phyloP scores from a whole-genome alignment of 1,140 invertebrate genomes.

The Druon quercuslanigerum region DNA sequence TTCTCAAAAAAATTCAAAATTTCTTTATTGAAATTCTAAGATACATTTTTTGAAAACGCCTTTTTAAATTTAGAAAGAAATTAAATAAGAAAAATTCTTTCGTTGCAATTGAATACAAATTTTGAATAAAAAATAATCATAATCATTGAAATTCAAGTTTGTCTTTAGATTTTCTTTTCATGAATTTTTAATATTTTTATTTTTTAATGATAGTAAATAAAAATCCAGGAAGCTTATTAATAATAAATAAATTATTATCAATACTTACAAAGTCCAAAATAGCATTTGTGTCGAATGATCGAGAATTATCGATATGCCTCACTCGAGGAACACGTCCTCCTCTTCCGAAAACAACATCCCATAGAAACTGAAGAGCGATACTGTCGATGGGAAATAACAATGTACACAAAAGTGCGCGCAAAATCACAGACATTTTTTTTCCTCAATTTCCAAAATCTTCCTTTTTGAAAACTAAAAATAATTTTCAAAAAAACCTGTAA shows the following conservation, averaged over 20 bases:
- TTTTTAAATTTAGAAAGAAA: too few species aligned
- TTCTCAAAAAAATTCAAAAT: too few species aligned
- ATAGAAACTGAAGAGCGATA: neutral
- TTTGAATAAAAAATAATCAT: too few species aligned
- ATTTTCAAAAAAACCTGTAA: neutral
- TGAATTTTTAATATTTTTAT: too few species aligned
- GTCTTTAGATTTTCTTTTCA: too few species aligned
- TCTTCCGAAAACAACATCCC: slow-evolving; percentile 6
- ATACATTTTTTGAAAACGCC: too few species aligned
- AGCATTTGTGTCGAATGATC: neutral
- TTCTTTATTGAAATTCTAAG: too few species aligned
- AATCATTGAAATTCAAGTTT: too few species aligned
- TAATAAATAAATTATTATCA: neutral
- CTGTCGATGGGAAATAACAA: neutral
- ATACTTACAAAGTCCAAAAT: slow-evolving; percentile 14
- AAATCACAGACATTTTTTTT: neutral
- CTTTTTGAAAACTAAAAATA: neutral
- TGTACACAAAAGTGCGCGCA: neutral
- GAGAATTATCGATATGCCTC: neutral
- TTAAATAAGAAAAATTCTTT: too few species aligned
- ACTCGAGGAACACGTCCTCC: slow-evolving; percentile 1
- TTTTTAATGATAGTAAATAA: too few species aligned
- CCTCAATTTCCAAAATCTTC: neutral
- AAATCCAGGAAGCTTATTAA: neutral
- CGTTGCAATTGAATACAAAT: too few species aligned